Evolutionary conservation across 1,140 invertebrate species (phyloP), one percentile per base, ranked within the genome.

Genomic region (Anoplophora glabripennis): DNA sequence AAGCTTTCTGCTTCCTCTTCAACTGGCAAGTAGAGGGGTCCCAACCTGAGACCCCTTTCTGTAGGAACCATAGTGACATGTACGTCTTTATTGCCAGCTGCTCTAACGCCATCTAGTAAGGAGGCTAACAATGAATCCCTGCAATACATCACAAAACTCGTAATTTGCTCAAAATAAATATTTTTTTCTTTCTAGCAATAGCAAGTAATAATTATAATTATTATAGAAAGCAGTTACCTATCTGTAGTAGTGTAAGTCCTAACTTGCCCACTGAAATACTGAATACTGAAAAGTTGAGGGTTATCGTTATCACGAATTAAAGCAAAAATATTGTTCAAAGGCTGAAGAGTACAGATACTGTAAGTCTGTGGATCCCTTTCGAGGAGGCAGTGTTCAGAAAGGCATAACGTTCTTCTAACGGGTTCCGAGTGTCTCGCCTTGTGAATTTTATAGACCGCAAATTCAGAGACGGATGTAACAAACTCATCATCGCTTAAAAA

Each of bases 361-460:
- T 99, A 99, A 0, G 94, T 96, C 70, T 92, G 91, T 17, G 93
- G 93, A 81, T 99, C 97, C 68, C 97, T 82, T 81, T 99, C 97
- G 33, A 99, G 76, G 14, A 99, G 79, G 79, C 96, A 99, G 0
- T 89, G 90, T 76, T 99, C 96, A 0, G 94, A 95, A 0, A 99
- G 80, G 74, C 96, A 98, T n/a, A 99, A 80, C 1, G 92, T 92
- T 59, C 96, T 81, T 63, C 90, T 81, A 33, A 93, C 87, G 4
- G 87, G 85, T 66, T 92, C 90, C 62, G 82, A 81, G 75, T 94
- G 89, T 44, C 92, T 81, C 7, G 81, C 76, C 10, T 85, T 85
- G 59, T 85, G 85, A 55, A 89, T 81, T 79, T 98, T 98, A 70
- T 96, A 89, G 4, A 98, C 93, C 62, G 83, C 84, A 76, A 98